Conservation (phyloP, 2,888 invertebrate genomes). For the Osmoderma eremita region DNA sequence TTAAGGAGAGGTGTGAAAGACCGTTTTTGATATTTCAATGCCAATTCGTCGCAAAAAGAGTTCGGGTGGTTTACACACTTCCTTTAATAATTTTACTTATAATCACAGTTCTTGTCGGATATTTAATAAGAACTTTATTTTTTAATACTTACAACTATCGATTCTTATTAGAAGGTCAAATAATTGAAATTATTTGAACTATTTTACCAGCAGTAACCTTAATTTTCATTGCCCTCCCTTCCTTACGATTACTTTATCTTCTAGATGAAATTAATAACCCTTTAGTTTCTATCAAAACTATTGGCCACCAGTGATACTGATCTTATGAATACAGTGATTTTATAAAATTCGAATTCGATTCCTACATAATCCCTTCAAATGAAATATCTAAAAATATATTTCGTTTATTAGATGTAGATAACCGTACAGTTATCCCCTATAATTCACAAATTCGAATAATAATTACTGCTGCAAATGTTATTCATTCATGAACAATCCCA, state of each 20-base stretch:
- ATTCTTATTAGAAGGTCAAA: constrained; percentile 69
- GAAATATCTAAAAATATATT: constrained; percentile 63
- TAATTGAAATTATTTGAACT: constrained; percentile 74
- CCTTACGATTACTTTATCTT: constrained; percentile 70
- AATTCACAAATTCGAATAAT: constrained; percentile 73
- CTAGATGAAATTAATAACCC: constrained; percentile 72
- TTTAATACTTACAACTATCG: constrained; percentile 70
- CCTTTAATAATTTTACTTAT: too few relatives aligned
- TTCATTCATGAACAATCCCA: constrained; percentile 75
- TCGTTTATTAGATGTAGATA: constrained; percentile 73
- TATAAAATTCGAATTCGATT: constrained; percentile 70
- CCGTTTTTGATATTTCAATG: too few relatives aligned
- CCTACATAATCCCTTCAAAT: constrained; percentile 68
- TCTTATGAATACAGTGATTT: constrained; percentile 75
- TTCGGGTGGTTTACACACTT: too few relatives aligned
- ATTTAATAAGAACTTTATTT: constrained; percentile 68
- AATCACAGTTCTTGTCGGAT: constrained; percentile 70
- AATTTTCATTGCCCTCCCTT: constrained; percentile 73
- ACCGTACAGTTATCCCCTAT: constrained; percentile 69
- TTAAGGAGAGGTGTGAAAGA: too few relatives aligned
- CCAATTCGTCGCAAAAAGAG: too few relatives aligned
- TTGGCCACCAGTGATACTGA: constrained; percentile 72
- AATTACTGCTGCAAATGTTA: constrained; percentile 72
- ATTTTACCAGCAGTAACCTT: constrained; percentile 70
- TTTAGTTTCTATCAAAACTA: constrained; percentile 69